A percentile compares a stretch with the other conserved stretches of the same genome.
phyloP scores from a whole-genome alignment of 1,140 invertebrate genomes.

The Danaus melanippus region DNA sequence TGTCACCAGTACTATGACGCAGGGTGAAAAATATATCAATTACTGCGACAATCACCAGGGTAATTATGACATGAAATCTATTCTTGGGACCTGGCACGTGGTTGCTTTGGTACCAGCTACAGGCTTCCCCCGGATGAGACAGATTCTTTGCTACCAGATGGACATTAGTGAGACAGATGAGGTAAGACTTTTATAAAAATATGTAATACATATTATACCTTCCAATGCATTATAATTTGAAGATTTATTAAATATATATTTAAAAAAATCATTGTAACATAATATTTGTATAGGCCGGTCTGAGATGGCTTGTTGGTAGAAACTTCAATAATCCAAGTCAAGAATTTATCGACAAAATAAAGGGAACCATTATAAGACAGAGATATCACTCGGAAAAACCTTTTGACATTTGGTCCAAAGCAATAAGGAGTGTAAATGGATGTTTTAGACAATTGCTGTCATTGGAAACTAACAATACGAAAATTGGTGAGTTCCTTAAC shows the following conservation, averaged over 20 bases:
- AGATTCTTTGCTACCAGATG: constrained; percentile 43
- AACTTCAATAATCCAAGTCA: constrained; percentile 17
- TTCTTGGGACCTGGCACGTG: constrained; percentile 48
- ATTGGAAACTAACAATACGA: constrained; percentile 41
- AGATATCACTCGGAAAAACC: constrained; percentile 46
- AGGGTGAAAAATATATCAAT: constrained; percentile 3
- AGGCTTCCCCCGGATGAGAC: constrained; percentile 35
- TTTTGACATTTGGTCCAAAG: constrained; percentile 56
- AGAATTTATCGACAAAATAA: constrained; percentile 22
- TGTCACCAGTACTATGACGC: constrained; percentile 3
- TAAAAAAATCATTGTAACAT: no score
- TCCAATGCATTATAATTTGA: no score
- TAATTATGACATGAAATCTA: constrained; percentile 40
- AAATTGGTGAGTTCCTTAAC: constrained; percentile 34
- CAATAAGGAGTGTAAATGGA: constrained; percentile 33
- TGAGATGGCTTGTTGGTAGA: constrained; percentile 44
- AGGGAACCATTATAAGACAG: constrained; percentile 41
- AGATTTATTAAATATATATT: no score
- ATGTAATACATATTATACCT: no score
- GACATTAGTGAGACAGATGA: constrained; percentile 58
- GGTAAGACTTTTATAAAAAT: constrained; percentile 28
- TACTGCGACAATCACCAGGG: constrained; percentile 39
- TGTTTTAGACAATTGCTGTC: constrained; percentile 51
- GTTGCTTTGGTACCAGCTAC: constrained; percentile 50
- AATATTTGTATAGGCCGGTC: constrained; percentile 34